phyloP scores from a whole-genome alignment of 2,888 invertebrate species.

The Cepaea hortensis region DNA sequence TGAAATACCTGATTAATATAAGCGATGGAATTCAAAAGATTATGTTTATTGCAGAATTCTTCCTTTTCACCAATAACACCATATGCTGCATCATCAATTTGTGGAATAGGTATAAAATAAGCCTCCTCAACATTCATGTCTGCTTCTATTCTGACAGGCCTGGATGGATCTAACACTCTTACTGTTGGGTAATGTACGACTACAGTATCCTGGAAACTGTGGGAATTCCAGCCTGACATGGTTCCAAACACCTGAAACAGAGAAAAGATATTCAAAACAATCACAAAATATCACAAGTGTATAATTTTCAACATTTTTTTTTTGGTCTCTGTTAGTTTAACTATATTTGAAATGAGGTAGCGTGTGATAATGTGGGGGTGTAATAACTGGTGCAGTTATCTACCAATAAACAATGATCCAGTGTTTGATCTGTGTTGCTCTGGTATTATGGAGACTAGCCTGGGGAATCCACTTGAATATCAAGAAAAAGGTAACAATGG shows the following conservation, averaged over 20 bases:
- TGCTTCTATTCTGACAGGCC: neutral
- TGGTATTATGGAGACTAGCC: too few relatives aligned
- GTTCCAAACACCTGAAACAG: neutral
- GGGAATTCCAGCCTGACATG: constrained; percentile 13
- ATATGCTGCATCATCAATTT: neutral
- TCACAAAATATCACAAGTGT: too few relatives aligned
- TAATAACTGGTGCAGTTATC: too few relatives aligned
- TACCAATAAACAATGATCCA: too few relatives aligned
- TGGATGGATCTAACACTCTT: neutral
- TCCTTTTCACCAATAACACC: neutral
- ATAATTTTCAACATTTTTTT: too few relatives aligned
- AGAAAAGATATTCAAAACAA: too few relatives aligned
- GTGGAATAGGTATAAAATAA: neutral
- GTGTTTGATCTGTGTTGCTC: too few relatives aligned
- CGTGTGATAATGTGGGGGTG: too few relatives aligned
- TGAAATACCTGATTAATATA: constrained; percentile 45
- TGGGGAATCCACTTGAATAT: too few relatives aligned
- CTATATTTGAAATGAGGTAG: too few relatives aligned
- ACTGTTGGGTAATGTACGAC: neutral
- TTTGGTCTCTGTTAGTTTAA: too few relatives aligned
- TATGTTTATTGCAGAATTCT: constrained; percentile 31
- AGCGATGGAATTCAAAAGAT: constrained; percentile 33
- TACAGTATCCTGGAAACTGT: neutral
- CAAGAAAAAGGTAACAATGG: too few relatives aligned
- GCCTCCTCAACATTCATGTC: constrained; percentile 4